A percentile compares a stretch with the other conserved stretches of the same genome.
Conservation (phyloP, 2,888 invertebrate species). For the Andrena minutula region DNA sequence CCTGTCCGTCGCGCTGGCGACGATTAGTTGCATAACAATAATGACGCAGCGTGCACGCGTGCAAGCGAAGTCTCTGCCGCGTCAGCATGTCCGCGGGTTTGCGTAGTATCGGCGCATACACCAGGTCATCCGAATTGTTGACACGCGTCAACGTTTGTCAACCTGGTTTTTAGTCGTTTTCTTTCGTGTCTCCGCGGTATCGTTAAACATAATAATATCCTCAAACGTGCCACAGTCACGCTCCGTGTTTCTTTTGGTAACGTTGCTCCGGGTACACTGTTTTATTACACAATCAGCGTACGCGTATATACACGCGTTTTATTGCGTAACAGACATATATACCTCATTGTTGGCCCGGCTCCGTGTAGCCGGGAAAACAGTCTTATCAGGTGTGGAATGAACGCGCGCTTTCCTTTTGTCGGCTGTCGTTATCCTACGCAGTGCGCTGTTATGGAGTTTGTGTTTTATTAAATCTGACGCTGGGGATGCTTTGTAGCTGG, state of each 20-base stretch:
- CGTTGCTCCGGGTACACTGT: constrained; percentile 4
- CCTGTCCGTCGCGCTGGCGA: not conserved
- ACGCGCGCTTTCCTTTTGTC: constrained; percentile 52
- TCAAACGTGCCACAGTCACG: constrained; percentile 2
- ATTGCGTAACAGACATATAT: constrained; percentile 48
- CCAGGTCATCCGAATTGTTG: not conserved
- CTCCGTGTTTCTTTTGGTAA: constrained; percentile 17
- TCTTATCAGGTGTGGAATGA: constrained; percentile 59
- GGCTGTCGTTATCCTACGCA: constrained; percentile 41
- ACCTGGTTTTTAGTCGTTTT: constrained; percentile 2
- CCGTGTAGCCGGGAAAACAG: constrained; percentile 45
- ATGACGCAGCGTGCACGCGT: constrained; percentile 33
- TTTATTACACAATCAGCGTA: constrained; percentile 48
- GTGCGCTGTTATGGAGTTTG: constrained; percentile 20
- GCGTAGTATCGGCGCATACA: constrained; percentile 6
- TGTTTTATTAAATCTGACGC: constrained; percentile 22
- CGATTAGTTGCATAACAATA: constrained; percentile 43
- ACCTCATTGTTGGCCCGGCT: constrained; percentile 49
- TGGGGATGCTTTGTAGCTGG: not conserved
- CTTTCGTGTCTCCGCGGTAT: not conserved
- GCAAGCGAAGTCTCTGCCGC: constrained; percentile 28
- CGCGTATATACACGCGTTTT: not conserved
- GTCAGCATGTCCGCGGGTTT: constrained; percentile 37
- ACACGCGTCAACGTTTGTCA: constrained; percentile 41
- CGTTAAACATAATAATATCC: constrained; percentile 27